Conservation (phyloP, 2,797 vertebrate genomes). For the Carcharodon carcharias region DNA sequence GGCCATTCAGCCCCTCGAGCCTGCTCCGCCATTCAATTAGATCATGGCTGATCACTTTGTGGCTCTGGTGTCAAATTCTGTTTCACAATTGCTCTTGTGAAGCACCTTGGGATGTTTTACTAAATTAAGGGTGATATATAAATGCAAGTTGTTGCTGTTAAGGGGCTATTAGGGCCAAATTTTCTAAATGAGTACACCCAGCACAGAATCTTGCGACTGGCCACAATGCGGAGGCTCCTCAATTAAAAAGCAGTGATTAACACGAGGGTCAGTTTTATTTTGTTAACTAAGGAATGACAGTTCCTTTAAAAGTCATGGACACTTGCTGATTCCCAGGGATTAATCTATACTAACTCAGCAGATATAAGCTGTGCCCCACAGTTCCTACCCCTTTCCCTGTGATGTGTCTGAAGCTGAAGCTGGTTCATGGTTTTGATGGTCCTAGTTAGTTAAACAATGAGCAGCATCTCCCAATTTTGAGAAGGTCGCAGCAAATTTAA, state of each 20-base stretch:
- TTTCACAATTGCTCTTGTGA: neutral
- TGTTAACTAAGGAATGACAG: neutral
- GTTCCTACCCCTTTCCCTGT: neutral
- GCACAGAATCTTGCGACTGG: neutral
- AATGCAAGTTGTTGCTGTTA: neutral
- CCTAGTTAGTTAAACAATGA: neutral
- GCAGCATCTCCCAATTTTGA: neutral
- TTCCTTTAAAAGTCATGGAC: neutral
- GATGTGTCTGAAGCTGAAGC: neutral
- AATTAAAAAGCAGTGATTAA: neutral
- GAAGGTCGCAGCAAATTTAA: neutral
- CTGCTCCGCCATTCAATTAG: too few species aligned
- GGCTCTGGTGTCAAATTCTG: neutral
- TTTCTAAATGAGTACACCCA: neutral
- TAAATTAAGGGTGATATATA: neutral
- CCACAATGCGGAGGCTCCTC: neutral
- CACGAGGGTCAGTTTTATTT: neutral
- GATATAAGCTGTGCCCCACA: too few species aligned
- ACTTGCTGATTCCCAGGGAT: neutral
- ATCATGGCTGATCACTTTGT: neutral
- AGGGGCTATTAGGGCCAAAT: neutral
- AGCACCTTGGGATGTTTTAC: neutral
- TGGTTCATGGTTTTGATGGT: neutral
- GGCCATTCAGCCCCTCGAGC: too few species aligned
- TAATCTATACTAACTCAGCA: neutral